These are phyloP conservation scores for Avahi laniger DNA, from an alignment of 2,797 vertebrate species.

Conservation along the genomic window DNA sequence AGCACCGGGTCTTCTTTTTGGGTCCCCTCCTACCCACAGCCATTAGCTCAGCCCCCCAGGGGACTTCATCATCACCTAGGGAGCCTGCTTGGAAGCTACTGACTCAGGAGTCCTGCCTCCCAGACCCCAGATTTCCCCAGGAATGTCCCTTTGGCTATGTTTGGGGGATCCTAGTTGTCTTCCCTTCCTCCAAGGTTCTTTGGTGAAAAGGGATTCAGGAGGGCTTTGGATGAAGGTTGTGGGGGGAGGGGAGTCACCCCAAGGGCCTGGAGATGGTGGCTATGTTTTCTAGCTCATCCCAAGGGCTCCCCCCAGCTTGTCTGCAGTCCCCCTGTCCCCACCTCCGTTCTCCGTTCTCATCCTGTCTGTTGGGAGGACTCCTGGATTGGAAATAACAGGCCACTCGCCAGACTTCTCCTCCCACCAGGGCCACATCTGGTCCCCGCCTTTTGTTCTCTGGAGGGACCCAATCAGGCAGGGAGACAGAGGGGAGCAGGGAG, in stretches of 20 bases:
- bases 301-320: neutral
- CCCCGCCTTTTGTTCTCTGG: neutral
- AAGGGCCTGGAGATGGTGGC: neutral
- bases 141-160: neutral
- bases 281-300: neutral
- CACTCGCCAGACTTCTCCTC: neutral
- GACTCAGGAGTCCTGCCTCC: neutral
- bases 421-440: conserved; percentile 33
- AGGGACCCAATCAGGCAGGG: conserved; percentile 7
- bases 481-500: neutral
- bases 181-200: neutral
- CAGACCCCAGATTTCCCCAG: neutral
- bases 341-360: neutral
- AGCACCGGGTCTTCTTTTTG: neutral
- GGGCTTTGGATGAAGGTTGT: neutral
- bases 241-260: neutral
- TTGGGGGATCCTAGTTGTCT: neutral
- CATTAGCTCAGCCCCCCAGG: neutral
- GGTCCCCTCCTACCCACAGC: neutral
- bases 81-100: neutral
- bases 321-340: neutral
- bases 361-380: conserved; percentile 29
- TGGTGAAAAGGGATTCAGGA: neutral
- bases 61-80: neutral
- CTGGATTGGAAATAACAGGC: conserved; percentile 48